Conservation (phyloP, 2,113 vertebrate species). For the Cebidichthys violaceus region DNA sequence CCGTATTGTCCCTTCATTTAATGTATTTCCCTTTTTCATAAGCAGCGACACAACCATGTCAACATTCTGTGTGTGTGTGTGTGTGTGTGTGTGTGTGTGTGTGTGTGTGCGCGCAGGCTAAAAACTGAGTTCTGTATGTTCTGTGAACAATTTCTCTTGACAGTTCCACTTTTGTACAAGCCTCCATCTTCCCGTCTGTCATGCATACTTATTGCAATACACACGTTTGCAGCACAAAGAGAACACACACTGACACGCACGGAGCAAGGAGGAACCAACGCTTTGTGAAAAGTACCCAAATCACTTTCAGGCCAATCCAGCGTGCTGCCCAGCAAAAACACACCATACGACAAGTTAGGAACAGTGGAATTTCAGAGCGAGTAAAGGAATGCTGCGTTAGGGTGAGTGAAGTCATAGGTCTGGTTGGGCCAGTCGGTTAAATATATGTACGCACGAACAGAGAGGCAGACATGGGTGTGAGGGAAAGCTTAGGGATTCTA, state of each 20-base stretch:
- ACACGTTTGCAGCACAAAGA: neutral
- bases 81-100: neutral
- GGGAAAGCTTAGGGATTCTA: neutral
- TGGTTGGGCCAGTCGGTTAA: neutral
- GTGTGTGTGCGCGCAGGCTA: neutral
- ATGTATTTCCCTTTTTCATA: slow-evolving; percentile 38
- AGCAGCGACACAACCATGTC: slow-evolving; percentile 4
- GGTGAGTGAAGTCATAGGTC: neutral
- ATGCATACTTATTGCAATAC: slow-evolving; percentile 2
- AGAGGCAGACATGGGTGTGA: neutral
- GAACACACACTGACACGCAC: neutral
- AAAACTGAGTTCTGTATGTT: slow-evolving; percentile 21
- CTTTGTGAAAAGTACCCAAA: slow-evolving; percentile 41
- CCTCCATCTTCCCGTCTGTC: slow-evolving; percentile 28
- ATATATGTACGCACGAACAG: neutral
- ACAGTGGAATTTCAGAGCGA: slow-evolving; percentile 52
- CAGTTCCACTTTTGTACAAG: slow-evolving; percentile 50
- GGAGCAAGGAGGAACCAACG: slow-evolving; percentile 24
- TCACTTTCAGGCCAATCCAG: slow-evolving; percentile 44
- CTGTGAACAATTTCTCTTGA: slow-evolving; percentile 30
- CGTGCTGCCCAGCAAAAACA: slow-evolving; percentile 63
- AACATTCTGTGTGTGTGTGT: slow-evolving; percentile 1
- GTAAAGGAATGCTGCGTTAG: neutral
- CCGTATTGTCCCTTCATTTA: neutral
- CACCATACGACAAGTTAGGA: slow-evolving; percentile 21